Conservation (phyloP, 2,113 vertebrate genomes). For the Notothenia coriiceps region DNA sequence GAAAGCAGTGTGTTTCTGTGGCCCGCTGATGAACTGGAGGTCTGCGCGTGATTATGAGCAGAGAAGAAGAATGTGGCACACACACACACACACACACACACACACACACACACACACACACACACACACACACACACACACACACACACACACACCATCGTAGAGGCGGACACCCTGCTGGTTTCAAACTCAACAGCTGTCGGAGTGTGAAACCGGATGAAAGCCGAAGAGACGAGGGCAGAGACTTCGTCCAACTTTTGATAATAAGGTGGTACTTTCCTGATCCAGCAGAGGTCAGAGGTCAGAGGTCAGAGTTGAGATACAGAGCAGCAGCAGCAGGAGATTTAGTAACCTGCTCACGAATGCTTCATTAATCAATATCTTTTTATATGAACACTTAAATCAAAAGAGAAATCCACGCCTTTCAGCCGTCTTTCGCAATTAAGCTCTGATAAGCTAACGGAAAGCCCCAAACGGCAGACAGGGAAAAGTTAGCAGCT, state of each 20-base stretch:
- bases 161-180: conserved; percentile 40
- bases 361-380: conserved; percentile 37
- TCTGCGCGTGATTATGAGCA: conserved; percentile 70
- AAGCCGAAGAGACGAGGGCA: conserved; percentile 33
- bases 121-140: conserved; percentile 35
- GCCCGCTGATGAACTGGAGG: conserved; percentile 64
- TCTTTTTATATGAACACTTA: conserved; percentile 23
- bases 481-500: no score
- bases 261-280: conserved; percentile 50
- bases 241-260: conserved; percentile 41
- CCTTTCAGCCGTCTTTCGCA: background rate
- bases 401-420: conserved; percentile 8
- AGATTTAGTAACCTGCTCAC: conserved; percentile 38
- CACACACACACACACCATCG: conserved; percentile 24
- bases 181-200: conserved; percentile 66
- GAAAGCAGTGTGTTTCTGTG: conserved; percentile 54
- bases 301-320: conserved; percentile 38
- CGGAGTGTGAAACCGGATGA: conserved; percentile 70
- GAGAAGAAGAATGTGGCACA: conserved; percentile 62
- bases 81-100: conserved; percentile 13
- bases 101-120: conserved; percentile 28
- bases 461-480: no score
- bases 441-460: background rate
- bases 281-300: conserved; percentile 46
- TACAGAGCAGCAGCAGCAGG: background rate